Percentiles rank a stretch among this genome's conserved stretches.
phyloP scores from a whole-genome alignment of 2,113 vertebrate species.

The Tyrannus savana region DNA sequence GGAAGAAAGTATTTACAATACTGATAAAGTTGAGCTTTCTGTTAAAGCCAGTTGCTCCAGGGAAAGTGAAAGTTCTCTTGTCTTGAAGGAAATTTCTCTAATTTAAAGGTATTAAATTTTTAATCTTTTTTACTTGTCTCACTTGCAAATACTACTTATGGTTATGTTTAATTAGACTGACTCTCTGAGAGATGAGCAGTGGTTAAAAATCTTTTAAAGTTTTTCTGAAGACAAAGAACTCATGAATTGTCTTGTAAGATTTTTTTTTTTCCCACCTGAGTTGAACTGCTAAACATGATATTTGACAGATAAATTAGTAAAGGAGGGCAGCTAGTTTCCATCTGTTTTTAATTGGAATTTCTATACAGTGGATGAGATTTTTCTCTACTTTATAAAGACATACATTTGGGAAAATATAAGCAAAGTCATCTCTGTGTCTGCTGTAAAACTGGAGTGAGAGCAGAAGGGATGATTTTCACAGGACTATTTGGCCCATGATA shows the following conservation, averaged over 20 bases:
- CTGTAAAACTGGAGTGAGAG: neutral
- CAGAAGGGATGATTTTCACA: neutral
- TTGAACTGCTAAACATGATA: neutral
- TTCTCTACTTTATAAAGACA: neutral
- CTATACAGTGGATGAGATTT: neutral
- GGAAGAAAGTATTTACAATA: neutral
- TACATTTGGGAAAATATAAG: neutral
- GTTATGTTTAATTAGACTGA: neutral
- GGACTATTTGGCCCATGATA: neutral
- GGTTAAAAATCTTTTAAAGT: neutral
- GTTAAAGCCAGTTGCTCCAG: neutral
- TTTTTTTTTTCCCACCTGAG: neutral
- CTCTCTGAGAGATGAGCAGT: neutral
- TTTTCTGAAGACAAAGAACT: neutral
- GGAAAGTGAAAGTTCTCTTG: neutral
- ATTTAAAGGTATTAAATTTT: conserved; percentile 5
- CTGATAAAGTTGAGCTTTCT: neutral
- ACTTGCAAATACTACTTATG: neutral
- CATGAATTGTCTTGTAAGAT: neutral
- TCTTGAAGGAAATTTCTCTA: neutral
- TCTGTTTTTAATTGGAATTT: neutral
- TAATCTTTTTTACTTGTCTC: neutral
- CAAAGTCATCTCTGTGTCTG: neutral
- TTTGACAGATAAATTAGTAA: neutral
- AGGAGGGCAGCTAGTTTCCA: neutral